A percentile compares a stretch with the other conserved stretches of the same genome.
Evolutionary conservation across 2,888 invertebrate genomes (phyloP).

Genomic region (Pimpla rufipes): DNA sequence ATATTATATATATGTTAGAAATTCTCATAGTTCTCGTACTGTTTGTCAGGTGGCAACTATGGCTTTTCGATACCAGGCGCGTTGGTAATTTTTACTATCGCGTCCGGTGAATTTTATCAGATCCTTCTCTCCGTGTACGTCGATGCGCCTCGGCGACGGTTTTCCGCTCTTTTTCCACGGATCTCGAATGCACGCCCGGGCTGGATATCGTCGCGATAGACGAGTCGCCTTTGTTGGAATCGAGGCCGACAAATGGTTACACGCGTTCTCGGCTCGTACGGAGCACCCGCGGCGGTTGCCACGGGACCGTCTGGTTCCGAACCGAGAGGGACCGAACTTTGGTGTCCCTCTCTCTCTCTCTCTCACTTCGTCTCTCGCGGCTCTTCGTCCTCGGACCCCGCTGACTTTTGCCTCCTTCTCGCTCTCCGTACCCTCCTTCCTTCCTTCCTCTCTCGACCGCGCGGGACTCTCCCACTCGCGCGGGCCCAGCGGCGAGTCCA

Average conservation of each 20-base stretch:
- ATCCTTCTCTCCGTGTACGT: no score
- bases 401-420: constrained; percentile 62
- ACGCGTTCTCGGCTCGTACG: constrained; percentile 64
- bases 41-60: no score
- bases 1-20: no score
- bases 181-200: constrained; percentile 23
- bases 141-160: constrained; percentile 26
- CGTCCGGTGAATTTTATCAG: no score
- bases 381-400: constrained; percentile 43
- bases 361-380: constrained; percentile 18
- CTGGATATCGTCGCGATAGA: constrained; percentile 57
- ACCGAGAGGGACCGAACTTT: no score
- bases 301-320: constrained; percentile 33
- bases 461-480: constrained; percentile 62
- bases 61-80: no score
- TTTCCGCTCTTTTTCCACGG: constrained; percentile 53
- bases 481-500: constrained; percentile 25
- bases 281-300: not conserved
- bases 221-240: constrained; percentile 60
- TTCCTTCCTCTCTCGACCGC: constrained; percentile 26
- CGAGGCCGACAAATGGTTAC: constrained; percentile 72
- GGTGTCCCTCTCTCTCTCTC: constrained; percentile 50
- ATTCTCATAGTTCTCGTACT: no score
- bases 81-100: no score
- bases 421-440: constrained; percentile 29